phyloP scores from a whole-genome alignment of 2,888 invertebrate genomes.

The Himalopsyche kuldschensis region DNA sequence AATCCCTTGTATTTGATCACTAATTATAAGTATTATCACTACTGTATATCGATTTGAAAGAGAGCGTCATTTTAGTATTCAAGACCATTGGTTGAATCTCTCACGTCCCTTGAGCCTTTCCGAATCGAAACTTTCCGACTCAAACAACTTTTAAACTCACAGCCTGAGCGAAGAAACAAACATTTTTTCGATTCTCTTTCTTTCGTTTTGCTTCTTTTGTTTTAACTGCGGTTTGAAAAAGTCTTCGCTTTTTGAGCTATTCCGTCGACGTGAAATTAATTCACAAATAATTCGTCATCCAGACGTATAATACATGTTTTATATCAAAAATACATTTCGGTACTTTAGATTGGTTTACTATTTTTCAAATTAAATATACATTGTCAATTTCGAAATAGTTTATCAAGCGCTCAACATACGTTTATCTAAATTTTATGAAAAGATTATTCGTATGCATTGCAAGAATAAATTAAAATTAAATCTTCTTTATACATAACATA shows the following conservation, averaged over 20 bases:
- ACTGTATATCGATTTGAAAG: neutral
- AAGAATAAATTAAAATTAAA: too few relatives aligned
- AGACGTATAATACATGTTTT: too few relatives aligned
- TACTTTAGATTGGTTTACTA: too few relatives aligned
- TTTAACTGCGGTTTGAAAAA: neutral
- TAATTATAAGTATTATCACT: neutral
- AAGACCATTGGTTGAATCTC: neutral
- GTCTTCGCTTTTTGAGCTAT: neutral
- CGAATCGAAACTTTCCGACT: neutral
- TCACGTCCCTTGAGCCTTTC: neutral
- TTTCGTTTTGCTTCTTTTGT: neutral
- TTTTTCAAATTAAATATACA: too few relatives aligned
- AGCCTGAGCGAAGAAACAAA: neutral
- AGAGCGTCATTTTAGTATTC: neutral
- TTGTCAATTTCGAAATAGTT: too few relatives aligned
- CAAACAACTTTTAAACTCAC: neutral
- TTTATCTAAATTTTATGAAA: too few relatives aligned
- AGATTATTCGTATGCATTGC: too few relatives aligned
- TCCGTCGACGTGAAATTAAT: neutral
- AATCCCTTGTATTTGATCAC: neutral
- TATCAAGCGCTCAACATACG: too few relatives aligned
- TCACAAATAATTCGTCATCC: neutral
- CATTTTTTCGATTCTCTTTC: neutral
- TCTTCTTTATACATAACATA: too few relatives aligned
- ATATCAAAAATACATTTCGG: too few relatives aligned